Evolutionary conservation across 2,888 invertebrate species (phyloP).

Genomic region (Heliconius hortense): DNA sequence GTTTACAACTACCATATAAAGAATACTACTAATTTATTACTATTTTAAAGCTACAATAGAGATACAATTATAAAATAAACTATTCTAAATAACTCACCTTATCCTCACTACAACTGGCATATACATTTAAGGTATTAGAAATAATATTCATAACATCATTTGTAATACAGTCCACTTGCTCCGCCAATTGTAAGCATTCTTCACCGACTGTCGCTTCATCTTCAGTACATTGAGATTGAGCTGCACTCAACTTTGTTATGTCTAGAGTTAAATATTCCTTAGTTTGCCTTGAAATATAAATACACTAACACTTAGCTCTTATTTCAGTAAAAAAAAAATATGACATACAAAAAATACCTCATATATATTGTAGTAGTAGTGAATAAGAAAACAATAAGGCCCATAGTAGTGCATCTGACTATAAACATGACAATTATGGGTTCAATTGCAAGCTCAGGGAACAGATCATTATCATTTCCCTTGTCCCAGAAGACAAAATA

Average conservation of each 20-base stretch:
- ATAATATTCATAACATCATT: constrained; percentile 60
- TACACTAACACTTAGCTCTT: neutral
- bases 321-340: too few species aligned
- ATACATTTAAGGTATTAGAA: constrained; percentile 58
- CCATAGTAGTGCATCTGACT: too few species aligned
- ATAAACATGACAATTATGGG: too few species aligned
- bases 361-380: too few species aligned
- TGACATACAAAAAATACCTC: too few species aligned
- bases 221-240: constrained; percentile 56
- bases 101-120: constrained; percentile 59
- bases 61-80: neutral
- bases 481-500: too few species aligned
- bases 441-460: too few species aligned
- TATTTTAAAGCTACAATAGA: neutral
- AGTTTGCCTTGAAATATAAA: constrained; percentile 47
- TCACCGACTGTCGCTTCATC: constrained; percentile 56
- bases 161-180: constrained; percentile 61
- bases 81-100: constrained; percentile 53
- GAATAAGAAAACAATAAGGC: too few species aligned
- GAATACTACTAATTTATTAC: too few species aligned
- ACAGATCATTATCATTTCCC: too few species aligned
- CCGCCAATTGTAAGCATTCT: constrained; percentile 60
- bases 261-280: constrained; percentile 62
- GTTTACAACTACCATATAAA: too few species aligned
- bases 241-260: constrained; percentile 58